These are phyloP conservation scores for Garrulus glandarius DNA, from an alignment of 2,797 vertebrate genomes.

Conservation along the genomic window DNA sequence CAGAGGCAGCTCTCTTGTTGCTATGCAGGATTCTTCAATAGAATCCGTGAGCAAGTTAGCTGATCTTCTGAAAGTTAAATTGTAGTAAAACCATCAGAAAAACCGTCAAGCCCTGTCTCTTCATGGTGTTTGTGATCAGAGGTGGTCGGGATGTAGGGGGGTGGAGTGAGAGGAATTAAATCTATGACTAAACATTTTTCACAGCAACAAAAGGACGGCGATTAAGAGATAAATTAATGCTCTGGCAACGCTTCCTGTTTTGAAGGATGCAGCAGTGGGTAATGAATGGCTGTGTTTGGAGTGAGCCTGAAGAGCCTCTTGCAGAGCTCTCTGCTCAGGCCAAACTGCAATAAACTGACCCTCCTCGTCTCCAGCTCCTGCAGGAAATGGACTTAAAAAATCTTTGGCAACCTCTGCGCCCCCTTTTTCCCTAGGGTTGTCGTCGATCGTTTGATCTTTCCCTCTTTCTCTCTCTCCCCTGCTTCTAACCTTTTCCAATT, in stretches of 20 bases:
- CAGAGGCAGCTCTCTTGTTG: slow-evolving; percentile 51
- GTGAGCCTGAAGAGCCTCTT: slow-evolving; percentile 42
- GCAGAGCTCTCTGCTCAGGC: slow-evolving; percentile 20
- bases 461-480: slow-evolving; percentile 1
- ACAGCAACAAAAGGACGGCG: slow-evolving; percentile 55
- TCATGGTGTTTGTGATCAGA: slow-evolving; percentile 48
- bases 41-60: slow-evolving; percentile 22
- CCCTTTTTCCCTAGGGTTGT: slow-evolving; percentile 51
- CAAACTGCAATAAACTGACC: slow-evolving; percentile 32
- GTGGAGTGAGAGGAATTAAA: slow-evolving; percentile 58
- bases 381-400: slow-evolving; percentile 68
- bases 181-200: slow-evolving; percentile 70
- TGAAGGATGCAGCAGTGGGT: slow-evolving; percentile 63
- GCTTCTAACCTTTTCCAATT: slow-evolving; percentile 55
- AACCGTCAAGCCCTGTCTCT: not conserved
- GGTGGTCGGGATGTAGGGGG: slow-evolving; percentile 39
- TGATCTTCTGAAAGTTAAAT: slow-evolving; percentile 33
- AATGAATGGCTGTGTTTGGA: slow-evolving; percentile 62
- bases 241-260: slow-evolving; percentile 71
- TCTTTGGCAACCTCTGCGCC: slow-evolving; percentile 52
- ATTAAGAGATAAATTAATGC: slow-evolving; percentile 74
- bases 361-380: slow-evolving; percentile 23
- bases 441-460: slow-evolving; percentile 44
- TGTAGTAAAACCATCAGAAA: not conserved
- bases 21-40: slow-evolving; percentile 34